Base-by-base conservation (phyloP, 2,888 invertebrate species). In the Hydrotaea cyrtoneurina region DNA sequence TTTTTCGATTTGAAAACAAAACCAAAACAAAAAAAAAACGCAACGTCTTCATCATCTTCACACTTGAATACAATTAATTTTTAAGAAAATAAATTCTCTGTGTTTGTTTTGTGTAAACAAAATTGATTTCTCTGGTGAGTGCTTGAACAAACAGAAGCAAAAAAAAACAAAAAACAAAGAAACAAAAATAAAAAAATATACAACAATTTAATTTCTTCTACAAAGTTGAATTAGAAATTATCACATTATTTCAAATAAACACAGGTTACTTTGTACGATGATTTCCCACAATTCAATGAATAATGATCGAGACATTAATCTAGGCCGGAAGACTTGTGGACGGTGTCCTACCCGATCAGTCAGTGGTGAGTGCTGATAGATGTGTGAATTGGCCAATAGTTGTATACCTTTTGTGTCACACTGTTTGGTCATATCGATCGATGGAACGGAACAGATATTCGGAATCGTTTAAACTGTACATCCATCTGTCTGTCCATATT, bases 181-280 rank as follows among this genome's bases (percentile, higher is more conserved):
- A 39, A 50, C n/a, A 2, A 50, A n/a, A 50, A 50, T 31, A 31
- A 31, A 31, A 31, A 31, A n/a, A n/a, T n/a, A 31, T 31, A 2
- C 31, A 50, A 50, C 50, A 50, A 50, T 50, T 50, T n/a, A 50
- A 50, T 50, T 50, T 50, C 15, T n/a, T 50, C n/a, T n/a, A 50
- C 50, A n/a, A 50, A 50, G n/a, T 50, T 50, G 50, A 50, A n/a
- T 50, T 50, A 5, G n/a, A 50, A 15, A n/a, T n/a, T 50, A n/a
- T 50, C 50, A 50, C 15, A 50, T 50, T 2, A 50, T 50, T 50
- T 50, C 50, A 50, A 50, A 50, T 50, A 50, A 50, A 50, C 50
- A 50, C 50, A 50, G 5, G 1, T 4, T n/a, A n/a, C n/a, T 50
- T 15, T 50, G 50, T 50, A 13, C 50, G n/a, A 50, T n/a, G 50